Evolutionary conservation across 2,113 vertebrate species (phyloP).

Genomic region (Petroica traversi): DNA sequence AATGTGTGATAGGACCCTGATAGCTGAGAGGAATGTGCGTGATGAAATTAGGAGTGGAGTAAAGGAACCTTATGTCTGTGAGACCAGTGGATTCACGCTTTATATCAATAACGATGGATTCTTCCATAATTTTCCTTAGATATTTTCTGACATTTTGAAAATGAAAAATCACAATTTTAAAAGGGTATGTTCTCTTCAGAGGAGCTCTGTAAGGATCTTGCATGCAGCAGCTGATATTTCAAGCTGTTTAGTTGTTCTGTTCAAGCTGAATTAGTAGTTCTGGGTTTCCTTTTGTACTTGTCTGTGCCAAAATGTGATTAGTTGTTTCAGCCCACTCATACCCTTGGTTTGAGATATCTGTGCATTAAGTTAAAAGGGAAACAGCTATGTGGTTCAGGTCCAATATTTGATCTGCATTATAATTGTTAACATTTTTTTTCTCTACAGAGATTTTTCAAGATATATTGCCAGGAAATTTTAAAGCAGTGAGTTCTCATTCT

Average conservation of each 20-base stretch:
- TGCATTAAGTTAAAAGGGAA: conserved; percentile 45
- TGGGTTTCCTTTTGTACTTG: conserved; percentile 63
- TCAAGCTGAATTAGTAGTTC: conserved; percentile 64
- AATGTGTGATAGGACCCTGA: neutral
- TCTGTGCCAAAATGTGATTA: conserved; percentile 63
- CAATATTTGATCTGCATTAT: conserved; percentile 20
- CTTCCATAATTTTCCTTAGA: conserved; percentile 19
- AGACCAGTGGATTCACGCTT: neutral
- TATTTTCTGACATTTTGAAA: conserved; percentile 43
- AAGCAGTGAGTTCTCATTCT: neutral
- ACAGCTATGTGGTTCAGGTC: conserved; percentile 14
- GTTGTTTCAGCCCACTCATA: conserved; percentile 66
- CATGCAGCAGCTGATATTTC: conserved; percentile 66
- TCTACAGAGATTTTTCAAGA: neutral
- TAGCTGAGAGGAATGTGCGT: neutral
- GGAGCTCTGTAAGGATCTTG: conserved; percentile 43
- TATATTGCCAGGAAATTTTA: conserved; percentile 7
- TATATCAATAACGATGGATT: neutral
- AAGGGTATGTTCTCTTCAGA: conserved; percentile 59
- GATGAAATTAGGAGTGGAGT: conserved; percentile 14
- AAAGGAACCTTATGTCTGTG: neutral
- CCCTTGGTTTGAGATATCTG: conserved; percentile 54
- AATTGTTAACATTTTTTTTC: conserved; percentile 14
- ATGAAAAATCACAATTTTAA: conserved; percentile 34
- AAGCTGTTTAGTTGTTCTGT: no score